Evolutionary conservation across 2,888 invertebrate species (phyloP).

Genomic region (Andrena bucephala): DNA sequence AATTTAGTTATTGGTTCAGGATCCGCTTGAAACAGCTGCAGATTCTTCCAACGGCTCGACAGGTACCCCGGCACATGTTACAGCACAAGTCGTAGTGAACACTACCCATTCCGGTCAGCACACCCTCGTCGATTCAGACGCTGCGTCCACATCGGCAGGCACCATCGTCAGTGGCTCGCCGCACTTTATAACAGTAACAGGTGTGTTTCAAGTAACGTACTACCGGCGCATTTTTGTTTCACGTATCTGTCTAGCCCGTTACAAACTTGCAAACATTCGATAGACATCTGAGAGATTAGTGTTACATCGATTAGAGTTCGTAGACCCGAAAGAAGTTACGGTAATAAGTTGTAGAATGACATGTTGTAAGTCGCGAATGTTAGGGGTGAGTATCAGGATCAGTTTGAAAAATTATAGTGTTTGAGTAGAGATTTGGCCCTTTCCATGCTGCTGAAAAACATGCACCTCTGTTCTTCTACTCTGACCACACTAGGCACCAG

Average conservation of each 20-base stretch:
- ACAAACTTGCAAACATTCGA: background rate
- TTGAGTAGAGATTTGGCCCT: slow-evolving; percentile 78
- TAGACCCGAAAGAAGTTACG: background rate
- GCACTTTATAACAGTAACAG: slow-evolving; percentile 91
- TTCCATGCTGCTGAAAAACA: slow-evolving; percentile 79
- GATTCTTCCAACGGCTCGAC: slow-evolving; percentile 88
- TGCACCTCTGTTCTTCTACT: slow-evolving; percentile 79
- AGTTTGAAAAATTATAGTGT: slow-evolving; percentile 73
- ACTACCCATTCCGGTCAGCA: slow-evolving; percentile 85
- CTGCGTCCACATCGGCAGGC: slow-evolving; percentile 85
- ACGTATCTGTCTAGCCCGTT: background rate
- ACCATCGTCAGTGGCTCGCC: slow-evolving; percentile 85
- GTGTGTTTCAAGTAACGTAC: slow-evolving; percentile 81
- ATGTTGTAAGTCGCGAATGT: slow-evolving; percentile 44
- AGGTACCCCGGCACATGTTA: slow-evolving; percentile 85
- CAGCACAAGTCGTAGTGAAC: slow-evolving; percentile 85
- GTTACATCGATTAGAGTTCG: background rate
- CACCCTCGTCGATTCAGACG: slow-evolving; percentile 85
- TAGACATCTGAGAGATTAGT: slow-evolving; percentile 4
- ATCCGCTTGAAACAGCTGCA: slow-evolving; percentile 86
- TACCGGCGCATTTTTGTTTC: slow-evolving; percentile 1
- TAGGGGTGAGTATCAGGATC: slow-evolving; percentile 66
- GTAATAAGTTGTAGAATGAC: slow-evolving; percentile 72
- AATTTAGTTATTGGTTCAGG: slow-evolving; percentile 83
- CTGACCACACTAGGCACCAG: slow-evolving; percentile 82